These are phyloP conservation scores for Nomada flava DNA, from an alignment of 2,888 invertebrate species.

Conservation along the genomic window DNA sequence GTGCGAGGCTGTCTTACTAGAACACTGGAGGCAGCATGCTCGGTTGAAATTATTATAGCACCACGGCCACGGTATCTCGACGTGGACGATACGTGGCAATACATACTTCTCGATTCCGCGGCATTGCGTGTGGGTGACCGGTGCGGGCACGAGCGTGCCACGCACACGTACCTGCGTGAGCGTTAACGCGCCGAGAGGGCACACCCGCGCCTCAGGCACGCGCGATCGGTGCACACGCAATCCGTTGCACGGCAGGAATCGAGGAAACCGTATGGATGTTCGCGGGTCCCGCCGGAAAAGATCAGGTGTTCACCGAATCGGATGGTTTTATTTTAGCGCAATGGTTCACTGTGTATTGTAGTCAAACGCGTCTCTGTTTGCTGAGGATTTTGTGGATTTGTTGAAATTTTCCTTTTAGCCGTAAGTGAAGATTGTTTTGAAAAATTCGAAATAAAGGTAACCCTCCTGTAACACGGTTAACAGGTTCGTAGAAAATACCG, in stretches of 20 bases:
- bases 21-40: constrained; percentile 1
- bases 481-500: no score
- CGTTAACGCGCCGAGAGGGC: constrained; percentile 70
- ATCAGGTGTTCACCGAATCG: constrained; percentile 15
- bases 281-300: constrained; percentile 6
- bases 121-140: constrained; percentile 41
- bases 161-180: constrained; percentile 57
- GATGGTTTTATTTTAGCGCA: no score
- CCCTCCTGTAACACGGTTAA: no score
- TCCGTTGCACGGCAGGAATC: constrained; percentile 51
- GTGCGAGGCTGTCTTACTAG: background rate
- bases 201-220: constrained; percentile 76
- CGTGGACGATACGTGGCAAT: constrained; percentile 45
- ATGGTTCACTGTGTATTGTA: no score
- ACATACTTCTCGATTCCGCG: constrained; percentile 30
- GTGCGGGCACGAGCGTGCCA: constrained; percentile 67
- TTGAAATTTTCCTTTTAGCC: no score
- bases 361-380: no score
- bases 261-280: constrained; percentile 49
- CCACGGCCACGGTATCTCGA: constrained; percentile 39
- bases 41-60: constrained; percentile 40
- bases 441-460: no score
- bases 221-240: constrained; percentile 65
- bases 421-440: no score
- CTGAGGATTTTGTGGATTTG: no score